These are phyloP conservation scores for Semaprochilodus insignis DNA, from an alignment of 2,797 vertebrate species.

Conservation along the genomic window DNA sequence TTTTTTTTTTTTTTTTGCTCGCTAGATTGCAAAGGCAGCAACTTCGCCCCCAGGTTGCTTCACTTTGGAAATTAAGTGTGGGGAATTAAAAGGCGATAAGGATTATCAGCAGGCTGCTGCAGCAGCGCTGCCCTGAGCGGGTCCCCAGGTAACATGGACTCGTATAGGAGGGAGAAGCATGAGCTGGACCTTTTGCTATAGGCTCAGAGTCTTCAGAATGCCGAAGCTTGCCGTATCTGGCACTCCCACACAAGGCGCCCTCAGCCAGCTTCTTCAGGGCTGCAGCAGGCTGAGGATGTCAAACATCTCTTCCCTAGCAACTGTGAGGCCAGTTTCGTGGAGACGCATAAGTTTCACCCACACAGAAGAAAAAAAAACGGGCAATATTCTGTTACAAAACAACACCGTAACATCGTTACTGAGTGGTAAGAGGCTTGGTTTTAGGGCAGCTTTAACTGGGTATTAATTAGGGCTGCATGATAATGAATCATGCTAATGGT, in stretches of 20 bases:
- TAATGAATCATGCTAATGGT: neutral
- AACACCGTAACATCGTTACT: neutral
- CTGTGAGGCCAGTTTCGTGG: constrained; percentile 1
- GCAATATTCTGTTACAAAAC: neutral
- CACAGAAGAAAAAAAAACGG: neutral
- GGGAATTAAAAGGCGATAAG: constrained; percentile 48
- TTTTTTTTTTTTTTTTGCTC: constrained; percentile 1
- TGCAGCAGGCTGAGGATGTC: constrained; percentile 40
- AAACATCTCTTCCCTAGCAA: constrained; percentile 45
- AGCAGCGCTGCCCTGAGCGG: constrained; percentile 30
- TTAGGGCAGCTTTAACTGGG: neutral
- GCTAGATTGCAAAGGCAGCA: constrained; percentile 31
- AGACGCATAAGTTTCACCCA: constrained; percentile 23
- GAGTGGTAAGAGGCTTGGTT: neutral
- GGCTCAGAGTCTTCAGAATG: constrained; percentile 27
- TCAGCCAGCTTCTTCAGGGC: constrained; percentile 32
- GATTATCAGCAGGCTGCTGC: constrained; percentile 47
- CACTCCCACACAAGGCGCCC: constrained; percentile 36
- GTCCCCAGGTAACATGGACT: constrained; percentile 32
- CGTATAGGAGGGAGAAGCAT: neutral
- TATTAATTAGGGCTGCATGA: neutral
- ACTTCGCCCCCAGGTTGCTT: constrained; percentile 28
- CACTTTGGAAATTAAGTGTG: constrained; percentile 35
- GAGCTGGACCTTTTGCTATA: constrained; percentile 34
- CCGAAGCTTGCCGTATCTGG: constrained; percentile 38